A percentile compares a stretch with the other conserved stretches of the same genome.
Conservation (phyloP, 37 sponge, comb jelly and placozoan genomes). For the Hexactinellida sp. region DNA sequence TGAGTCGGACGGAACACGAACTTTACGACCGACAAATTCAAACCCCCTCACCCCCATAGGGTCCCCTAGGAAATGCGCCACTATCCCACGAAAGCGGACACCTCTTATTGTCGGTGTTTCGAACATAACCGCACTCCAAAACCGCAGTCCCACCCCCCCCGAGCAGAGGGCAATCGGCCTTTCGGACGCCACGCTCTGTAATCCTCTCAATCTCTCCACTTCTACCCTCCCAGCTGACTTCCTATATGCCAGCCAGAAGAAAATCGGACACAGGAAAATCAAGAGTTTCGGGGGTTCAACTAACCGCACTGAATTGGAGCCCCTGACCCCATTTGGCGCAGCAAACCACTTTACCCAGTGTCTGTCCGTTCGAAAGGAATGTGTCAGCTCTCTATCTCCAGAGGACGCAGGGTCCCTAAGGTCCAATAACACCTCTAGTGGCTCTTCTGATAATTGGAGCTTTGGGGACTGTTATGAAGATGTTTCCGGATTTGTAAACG, state of each 20-base stretch:
- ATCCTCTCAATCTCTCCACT: background rate
- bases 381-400: background rate
- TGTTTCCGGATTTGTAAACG: background rate
- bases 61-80: background rate
- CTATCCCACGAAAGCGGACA: background rate
- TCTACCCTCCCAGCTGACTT: constrained; percentile 4
- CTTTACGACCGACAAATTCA: background rate
- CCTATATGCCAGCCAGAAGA: background rate
- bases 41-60: background rate
- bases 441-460: background rate
- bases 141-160: background rate
- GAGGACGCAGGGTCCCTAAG: background rate
- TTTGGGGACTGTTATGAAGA: background rate
- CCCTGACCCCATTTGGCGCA: background rate
- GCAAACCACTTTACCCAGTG: background rate
- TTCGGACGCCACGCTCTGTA: background rate
- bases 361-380: background rate
- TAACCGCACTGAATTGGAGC: background rate
- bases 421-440: constrained; percentile 1
- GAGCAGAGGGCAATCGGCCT: background rate
- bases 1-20: background rate
- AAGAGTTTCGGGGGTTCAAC: background rate
- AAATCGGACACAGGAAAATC: background rate
- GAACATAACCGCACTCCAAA: background rate
- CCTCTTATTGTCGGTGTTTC: background rate